phyloP scores from a whole-genome alignment of 2,888 invertebrate genomes.

The Suillia variegata region DNA sequence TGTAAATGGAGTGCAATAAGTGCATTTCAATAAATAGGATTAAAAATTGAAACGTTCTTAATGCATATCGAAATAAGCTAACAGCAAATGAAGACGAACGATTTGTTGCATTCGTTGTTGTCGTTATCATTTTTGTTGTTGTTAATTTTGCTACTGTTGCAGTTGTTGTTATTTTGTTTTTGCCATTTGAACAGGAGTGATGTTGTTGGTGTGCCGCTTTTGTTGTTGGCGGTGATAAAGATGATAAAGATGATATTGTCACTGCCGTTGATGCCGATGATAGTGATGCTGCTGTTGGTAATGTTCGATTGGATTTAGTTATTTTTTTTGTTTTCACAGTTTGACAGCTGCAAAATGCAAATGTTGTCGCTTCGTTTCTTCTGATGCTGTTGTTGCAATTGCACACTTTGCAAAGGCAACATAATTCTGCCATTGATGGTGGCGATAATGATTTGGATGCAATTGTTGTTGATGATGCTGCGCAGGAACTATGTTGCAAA shows the following conservation, averaged over 20 bases:
- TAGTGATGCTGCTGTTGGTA: conserved; percentile 6
- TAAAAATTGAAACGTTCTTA: conserved; percentile 37
- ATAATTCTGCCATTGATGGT: neutral
- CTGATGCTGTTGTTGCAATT: conserved; percentile 12
- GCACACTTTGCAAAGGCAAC: too few species aligned
- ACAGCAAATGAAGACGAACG: conserved; percentile 4
- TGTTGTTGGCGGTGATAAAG: conserved; percentile 19
- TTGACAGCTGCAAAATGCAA: conserved; percentile 8
- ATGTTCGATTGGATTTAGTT: conserved; percentile 8
- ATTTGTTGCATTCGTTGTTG: conserved; percentile 19
- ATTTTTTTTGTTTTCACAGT: conserved; percentile 3
- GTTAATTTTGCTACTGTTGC: too few species aligned
- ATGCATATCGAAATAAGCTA: conserved; percentile 25
- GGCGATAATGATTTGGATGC: neutral
- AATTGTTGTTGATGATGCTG: neutral
- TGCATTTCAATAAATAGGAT: conserved; percentile 31
- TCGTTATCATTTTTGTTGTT: conserved; percentile 23
- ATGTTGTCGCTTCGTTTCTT: neutral
- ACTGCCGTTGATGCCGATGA: neutral
- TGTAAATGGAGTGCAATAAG: conserved; percentile 22
- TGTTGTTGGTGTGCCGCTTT: conserved; percentile 22
- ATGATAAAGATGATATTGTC: neutral
- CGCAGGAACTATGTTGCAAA: conserved; percentile 2
- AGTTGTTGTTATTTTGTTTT: conserved; percentile 35
- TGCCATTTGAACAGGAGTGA: conserved; percentile 39